Evolutionary conservation across 2,888 invertebrate species (phyloP), one percentile per base, ranked within the genome.

Genomic region (Hesperia comma): DNA sequence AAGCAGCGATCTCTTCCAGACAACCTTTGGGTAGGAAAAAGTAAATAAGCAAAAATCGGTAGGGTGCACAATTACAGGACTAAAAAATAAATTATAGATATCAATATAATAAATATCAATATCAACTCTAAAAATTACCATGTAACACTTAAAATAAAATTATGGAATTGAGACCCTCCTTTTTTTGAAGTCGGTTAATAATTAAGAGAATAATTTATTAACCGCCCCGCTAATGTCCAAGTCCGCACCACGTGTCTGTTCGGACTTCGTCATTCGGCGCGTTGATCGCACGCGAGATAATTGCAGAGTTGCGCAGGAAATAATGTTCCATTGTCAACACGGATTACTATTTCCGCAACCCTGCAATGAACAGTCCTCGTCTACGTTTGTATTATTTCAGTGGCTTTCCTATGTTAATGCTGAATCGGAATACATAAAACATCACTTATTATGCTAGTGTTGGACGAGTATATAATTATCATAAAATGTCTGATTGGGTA

Each of bases 181-280:
- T n/a, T n/a, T n/a, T n/a, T 26, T 26, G 5, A 26, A 26, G 26
- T 26, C 26, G 26, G 3, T 5, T 26, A 26, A 4, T 4, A 26
- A 26, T 26, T 26, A 5, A 26, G 26, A 26, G 5, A 26, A 26
- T 26, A 26, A 26, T n/a, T n/a, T n/a, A 40, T 26, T 8, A 14
- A 21, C 19, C 72, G 70, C 67, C 33, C n/a, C 64, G 61, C 69
- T 67, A 43, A 41, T 67, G 32, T 49, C 60, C 15, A 41, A 53
- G 32, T 8, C 33, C 61, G 7, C 40, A 12, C 40, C 53, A 73
- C 64, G 64, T 70, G 26, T 5, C 61, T 62, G 67, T 26, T 70
- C 73, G 74, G 74, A 75, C 73, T 72, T 72, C 73, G 72, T 75
- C 74, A 71, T 69, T 72, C 72, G 70, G 68, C 68, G 67, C 70